Base-by-base conservation (phyloP, 1,140 invertebrate species). In the Neotoxoptera formosana region DNA sequence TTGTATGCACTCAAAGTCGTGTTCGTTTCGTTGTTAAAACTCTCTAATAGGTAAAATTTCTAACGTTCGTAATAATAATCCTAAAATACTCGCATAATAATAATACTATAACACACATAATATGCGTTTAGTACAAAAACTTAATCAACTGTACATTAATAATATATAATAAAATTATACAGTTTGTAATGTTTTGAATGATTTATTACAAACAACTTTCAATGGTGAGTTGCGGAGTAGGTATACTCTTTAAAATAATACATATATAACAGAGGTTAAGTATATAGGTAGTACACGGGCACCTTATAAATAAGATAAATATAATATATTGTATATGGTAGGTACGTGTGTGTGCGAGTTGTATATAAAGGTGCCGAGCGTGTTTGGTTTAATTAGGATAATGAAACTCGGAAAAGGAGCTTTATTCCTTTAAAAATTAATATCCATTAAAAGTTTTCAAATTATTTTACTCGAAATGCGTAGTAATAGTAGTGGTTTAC, bases 401-500 rank as follows among this genome's bases (percentile, higher is more conserved):
- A 89, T 89, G 86, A 89, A 89, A 89, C 87, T 48, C 86, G 86
- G 30, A 47, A 20, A 45, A 87, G 25, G 30, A 88, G 47, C 86
- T 89, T 53, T 89, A n/a, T 53, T 89, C 45, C 34, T n/a, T 34
- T 89, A 53, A 89, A 89, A 89, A 89, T 89, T 89, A 89, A 89
- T 89, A 89, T 53, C 87, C 87, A 89, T 89, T 89, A 89, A 89
- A 89, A 89, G 87, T 89, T 89, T 89, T 53, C 87, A n/a, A 53
- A 36, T 88, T 88, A 88, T 88, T 88, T 88, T 8, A 88, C 47
- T 48, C 86, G 86, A 47, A 48, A n/a, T n/a, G 36, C 30, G 45
- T 30, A 34, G 47, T 30, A 17, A n/a, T 48, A 48, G 36, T 41
- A 53, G 30, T 76, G 14, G 60, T 47, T 30, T 88, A 88, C 45